Evolutionary conservation across 2,797 vertebrate genomes (phyloP).

Genomic region (Peromyscus attwateri): DNA sequence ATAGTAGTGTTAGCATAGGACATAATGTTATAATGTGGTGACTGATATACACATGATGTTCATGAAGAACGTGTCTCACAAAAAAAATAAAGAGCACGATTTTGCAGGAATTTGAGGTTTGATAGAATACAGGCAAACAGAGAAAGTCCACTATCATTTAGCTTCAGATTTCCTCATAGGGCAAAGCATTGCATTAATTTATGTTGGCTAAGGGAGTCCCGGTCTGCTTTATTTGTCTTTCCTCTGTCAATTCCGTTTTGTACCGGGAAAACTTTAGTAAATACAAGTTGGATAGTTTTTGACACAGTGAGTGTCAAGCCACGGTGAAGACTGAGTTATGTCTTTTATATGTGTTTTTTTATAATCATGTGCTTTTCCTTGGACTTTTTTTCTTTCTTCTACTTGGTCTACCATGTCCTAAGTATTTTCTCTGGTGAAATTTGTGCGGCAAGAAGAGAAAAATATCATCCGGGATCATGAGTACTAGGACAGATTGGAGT

Average conservation of each 20-base stretch:
- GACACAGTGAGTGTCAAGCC: conserved; percentile 1
- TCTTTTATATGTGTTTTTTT: conserved; percentile 29
- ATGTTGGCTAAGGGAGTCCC: conserved; percentile 18
- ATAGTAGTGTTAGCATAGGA: neutral
- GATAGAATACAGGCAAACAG: neutral
- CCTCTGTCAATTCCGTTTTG: conserved; percentile 22
- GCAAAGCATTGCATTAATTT: conserved; percentile 59
- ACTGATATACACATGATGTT: neutral
- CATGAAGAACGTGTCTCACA: neutral
- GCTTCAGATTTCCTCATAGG: conserved; percentile 55
- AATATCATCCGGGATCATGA: neutral
- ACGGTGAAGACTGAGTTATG: neutral
- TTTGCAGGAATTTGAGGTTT: conserved; percentile 17
- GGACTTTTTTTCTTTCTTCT: neutral
- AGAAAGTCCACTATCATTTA: conserved; percentile 8
- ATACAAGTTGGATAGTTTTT: conserved; percentile 13
- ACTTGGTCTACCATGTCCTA: neutral
- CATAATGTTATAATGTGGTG: neutral
- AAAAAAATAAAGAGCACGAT: neutral
- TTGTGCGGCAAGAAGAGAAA: neutral
- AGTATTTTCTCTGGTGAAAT: conserved; percentile 27
- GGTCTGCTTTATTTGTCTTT: conserved; percentile 8
- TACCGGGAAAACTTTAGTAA: conserved; percentile 37
- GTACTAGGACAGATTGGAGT: neutral
- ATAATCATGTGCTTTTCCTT: neutral